These are phyloP conservation scores for Tursiops truncatus DNA, from an alignment of 2,113 vertebrate species.

Conservation along the genomic window DNA sequence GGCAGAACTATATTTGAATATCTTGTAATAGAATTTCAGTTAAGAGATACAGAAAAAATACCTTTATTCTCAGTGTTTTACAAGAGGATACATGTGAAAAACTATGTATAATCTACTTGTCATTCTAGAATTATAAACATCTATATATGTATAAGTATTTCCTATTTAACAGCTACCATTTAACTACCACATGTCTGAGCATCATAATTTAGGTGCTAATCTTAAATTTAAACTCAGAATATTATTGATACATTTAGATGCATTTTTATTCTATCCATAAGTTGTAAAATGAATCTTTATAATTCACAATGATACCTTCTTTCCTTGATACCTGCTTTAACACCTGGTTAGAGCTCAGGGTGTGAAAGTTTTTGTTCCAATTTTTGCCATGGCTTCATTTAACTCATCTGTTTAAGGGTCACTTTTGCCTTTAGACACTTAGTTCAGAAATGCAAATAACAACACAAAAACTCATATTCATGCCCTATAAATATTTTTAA, in stretches of 20 bases:
- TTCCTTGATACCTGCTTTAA: neutral
- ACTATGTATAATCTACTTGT: neutral
- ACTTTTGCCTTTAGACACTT: neutral
- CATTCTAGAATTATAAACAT: neutral
- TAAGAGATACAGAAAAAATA: neutral
- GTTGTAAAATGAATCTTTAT: neutral
- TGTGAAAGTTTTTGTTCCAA: neutral
- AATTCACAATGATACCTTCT: neutral
- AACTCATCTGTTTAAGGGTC: neutral
- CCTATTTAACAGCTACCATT: neutral
- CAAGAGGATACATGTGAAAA: neutral
- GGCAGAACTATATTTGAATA: neutral
- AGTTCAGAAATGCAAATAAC: neutral
- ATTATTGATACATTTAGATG: neutral
- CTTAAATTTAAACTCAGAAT: slow-evolving; percentile 26
- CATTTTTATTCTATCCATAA: neutral
- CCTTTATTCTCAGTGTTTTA: neutral
- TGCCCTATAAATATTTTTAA: neutral
- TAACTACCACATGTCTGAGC: neutral
- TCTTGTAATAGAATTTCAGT: neutral
- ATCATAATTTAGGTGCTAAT: neutral
- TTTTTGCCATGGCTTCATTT: neutral
- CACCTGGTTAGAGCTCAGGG: neutral
- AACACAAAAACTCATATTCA: neutral
- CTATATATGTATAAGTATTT: neutral